phyloP scores from a whole-genome alignment of 2,888 invertebrate species.

The Dinocampus coccinellae region DNA sequence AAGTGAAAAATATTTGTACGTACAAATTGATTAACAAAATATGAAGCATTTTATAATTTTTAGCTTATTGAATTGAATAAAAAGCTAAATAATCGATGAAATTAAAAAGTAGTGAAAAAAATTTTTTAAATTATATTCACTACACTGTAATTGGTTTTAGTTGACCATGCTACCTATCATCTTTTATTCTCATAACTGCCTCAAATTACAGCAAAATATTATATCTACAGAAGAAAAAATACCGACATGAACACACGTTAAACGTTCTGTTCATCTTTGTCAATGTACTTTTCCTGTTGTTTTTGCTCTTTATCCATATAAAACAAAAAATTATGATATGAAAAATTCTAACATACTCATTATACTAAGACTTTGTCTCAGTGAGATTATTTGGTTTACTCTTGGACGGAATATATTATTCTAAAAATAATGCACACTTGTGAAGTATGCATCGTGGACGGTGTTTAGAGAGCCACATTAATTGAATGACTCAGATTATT shows the following conservation, averaged over 20 bases:
- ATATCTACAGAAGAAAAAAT: slow-evolving; percentile 8
- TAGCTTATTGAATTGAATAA: slow-evolving; percentile 28
- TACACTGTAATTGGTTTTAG: background rate
- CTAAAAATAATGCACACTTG: background rate
- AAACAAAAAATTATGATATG: background rate
- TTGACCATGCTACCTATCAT: background rate
- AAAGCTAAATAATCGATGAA: slow-evolving; percentile 9
- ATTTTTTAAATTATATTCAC: background rate
- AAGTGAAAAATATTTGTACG: slow-evolving; percentile 23
- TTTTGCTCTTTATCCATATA: too few species aligned
- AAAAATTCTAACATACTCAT: background rate
- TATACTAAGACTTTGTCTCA: slow-evolving; percentile 23
- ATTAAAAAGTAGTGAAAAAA: too few species aligned
- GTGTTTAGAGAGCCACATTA: slow-evolving; percentile 8
- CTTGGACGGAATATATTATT: slow-evolving; percentile 20
- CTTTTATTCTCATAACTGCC: background rate
- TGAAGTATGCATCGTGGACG: slow-evolving; percentile 1
- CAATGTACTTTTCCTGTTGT: background rate
- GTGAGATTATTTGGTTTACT: slow-evolving; percentile 15
- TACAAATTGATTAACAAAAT: slow-evolving; percentile 18
- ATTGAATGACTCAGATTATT: background rate
- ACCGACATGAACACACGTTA: slow-evolving; percentile 1
- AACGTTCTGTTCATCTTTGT: background rate
- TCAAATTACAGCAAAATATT: background rate
- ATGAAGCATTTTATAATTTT: slow-evolving; percentile 32